These are phyloP conservation scores for Ramazzottius varieornatus DNA, from an alignment of 2,888 invertebrate genomes.

Conservation along the genomic window DNA sequence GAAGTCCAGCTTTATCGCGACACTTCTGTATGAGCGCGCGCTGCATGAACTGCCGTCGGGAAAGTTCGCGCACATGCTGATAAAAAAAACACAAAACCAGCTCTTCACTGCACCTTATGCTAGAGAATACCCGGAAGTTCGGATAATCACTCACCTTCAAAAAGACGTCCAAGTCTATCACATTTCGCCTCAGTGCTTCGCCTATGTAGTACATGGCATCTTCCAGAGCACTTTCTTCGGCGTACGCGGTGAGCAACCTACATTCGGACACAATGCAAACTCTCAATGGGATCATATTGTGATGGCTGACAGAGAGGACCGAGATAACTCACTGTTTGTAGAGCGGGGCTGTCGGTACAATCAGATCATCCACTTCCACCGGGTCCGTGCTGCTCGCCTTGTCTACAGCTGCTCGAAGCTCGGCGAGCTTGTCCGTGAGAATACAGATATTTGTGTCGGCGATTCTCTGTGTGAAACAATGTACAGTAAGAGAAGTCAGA, in stretches of 20 bases:
- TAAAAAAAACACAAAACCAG: constrained; percentile 11
- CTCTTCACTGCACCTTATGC: no score
- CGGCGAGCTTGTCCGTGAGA: constrained; percentile 58
- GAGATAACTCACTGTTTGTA: constrained; percentile 54
- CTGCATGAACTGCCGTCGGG: constrained; percentile 79
- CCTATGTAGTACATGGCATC: constrained; percentile 96
- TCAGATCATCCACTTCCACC: constrained; percentile 80
- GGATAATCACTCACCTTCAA: constrained; percentile 33
- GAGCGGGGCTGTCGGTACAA: constrained; percentile 76
- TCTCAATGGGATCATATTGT: not conserved
- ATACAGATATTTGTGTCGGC: constrained; percentile 55
- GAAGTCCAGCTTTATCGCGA: constrained; percentile 57
- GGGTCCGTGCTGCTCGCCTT: constrained; percentile 23
- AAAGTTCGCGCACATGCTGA: constrained; percentile 67
- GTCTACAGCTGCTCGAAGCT: constrained; percentile 38
- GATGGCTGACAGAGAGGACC: not conserved
- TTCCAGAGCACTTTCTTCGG: constrained; percentile 89
- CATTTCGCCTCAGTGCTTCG: constrained; percentile 64
- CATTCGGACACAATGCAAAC: constrained; percentile 13
- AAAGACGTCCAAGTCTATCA: constrained; percentile 82
- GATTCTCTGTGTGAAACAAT: constrained; percentile 31
- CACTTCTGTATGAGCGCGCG: constrained; percentile 88
- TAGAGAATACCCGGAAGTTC: no score
- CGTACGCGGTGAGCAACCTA: constrained; percentile 67
- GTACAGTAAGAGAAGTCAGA: constrained; percentile 4